Base-by-base conservation (phyloP, 1,140 invertebrate genomes). In the Zaprionus tsacasi region DNA sequence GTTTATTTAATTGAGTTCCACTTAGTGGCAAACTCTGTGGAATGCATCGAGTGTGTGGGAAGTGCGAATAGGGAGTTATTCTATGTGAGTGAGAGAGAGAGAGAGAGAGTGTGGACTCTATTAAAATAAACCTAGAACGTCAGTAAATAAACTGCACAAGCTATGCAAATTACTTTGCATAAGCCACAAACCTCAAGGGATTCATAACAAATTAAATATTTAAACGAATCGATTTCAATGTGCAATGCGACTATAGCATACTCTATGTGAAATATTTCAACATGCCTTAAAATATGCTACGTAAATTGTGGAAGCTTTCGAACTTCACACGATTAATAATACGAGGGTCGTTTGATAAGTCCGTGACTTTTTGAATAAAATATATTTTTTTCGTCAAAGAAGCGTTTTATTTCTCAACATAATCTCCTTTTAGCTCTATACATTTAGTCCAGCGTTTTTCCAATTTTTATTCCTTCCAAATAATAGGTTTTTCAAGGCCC, bases 1-100 rank as follows among this genome's bases (percentile, higher is more conserved):
- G 76, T 78, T 81, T 69, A 81, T 83, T 70, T 80, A 85, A 83
- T 85, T 78, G 66, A 81, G 74, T 61, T 43, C 55, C 50, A 77
- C 77, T 76, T 48, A 52, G 36, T 58, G 48, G 33, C 30, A 50
- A 70, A 52, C 21, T 38, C 21, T 55, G 17, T 10, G 67, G 64
- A 78, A 67, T 69, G 25, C 38, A 50, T 1, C 7, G 30, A 48
- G 43, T 61, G 43, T 61, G 43, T 35, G 43, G 27, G 13, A 13
- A 43, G 48, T 50, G 45, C 17, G 17, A 59, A 21, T 30, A 30
- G 27, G 27, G 27, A 30, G 27, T 30, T 30, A 30, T 3, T 30
- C 27, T 40, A 21, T 21, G 13, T 6, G 6, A n/a, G 38, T 40
- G 13, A 5, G 13, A n/a, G 38, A 40, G n/a, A 40, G 5, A 40